These are phyloP conservation scores for Apis cerana DNA, from an alignment of 1,140 invertebrate species.

Conservation along the genomic window DNA sequence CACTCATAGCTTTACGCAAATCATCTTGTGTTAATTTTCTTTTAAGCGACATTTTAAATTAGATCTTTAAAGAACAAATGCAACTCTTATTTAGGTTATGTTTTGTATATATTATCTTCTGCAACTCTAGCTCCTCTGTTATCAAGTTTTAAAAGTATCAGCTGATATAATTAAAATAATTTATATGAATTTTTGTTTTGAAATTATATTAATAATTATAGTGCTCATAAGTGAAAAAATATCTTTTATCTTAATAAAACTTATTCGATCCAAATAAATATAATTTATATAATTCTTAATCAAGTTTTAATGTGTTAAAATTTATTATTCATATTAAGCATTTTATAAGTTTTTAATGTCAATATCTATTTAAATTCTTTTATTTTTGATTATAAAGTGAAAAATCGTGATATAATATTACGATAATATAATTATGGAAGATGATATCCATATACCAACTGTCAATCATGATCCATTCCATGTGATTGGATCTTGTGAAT, in stretches of 20 bases:
- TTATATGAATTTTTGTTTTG: background rate
- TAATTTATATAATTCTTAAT: background rate
- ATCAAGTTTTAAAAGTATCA: background rate
- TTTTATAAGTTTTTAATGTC: background rate
- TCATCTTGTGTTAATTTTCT: conserved; percentile 86
- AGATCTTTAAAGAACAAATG: background rate
- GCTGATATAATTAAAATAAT: background rate
- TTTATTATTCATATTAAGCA: background rate
- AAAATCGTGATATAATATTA: background rate
- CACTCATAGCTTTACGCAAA: conserved; percentile 85
- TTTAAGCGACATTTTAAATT: conserved; percentile 80
- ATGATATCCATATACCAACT: background rate
- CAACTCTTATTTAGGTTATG: conserved; percentile 30
- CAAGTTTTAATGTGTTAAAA: background rate
- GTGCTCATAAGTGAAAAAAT: background rate
- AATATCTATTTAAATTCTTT: background rate
- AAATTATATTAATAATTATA: background rate
- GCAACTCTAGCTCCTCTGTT: background rate
- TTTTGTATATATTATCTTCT: background rate
- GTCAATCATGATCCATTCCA: conserved; percentile 12
- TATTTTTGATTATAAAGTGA: background rate
- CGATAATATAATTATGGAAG: conserved; percentile 19
- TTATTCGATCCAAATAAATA: background rate
- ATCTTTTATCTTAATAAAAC: background rate
- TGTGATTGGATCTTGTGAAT: background rate